A percentile compares a stretch with the other conserved stretches of the same genome.
Conservation (phyloP, 2,113 vertebrate species). For the Sylvietta virens region DNA sequence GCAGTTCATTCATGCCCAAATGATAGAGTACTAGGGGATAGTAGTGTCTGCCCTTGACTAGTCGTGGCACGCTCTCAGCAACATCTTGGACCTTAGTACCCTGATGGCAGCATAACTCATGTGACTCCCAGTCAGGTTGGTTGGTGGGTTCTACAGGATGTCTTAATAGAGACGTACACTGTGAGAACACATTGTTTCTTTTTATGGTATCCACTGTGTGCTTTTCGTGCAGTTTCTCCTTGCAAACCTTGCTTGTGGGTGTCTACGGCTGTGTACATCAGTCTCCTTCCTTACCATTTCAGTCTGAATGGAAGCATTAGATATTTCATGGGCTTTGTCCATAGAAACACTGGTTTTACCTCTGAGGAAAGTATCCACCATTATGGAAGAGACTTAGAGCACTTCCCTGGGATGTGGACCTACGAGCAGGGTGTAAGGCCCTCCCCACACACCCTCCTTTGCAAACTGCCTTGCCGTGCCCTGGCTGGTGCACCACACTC, state of each 20-base stretch:
- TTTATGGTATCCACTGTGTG: background rate
- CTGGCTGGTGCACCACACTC: background rate
- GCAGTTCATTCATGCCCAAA: background rate
- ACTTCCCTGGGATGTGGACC: background rate
- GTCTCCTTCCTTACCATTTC: background rate
- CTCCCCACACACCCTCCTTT: too few species aligned
- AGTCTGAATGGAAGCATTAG: background rate
- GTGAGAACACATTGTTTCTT: background rate
- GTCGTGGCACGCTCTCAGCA: too few species aligned
- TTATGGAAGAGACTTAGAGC: background rate
- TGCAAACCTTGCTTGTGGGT: background rate
- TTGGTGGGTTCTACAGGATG: background rate
- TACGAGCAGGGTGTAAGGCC: background rate
- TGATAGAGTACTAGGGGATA: background rate
- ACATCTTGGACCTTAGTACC: background rate
- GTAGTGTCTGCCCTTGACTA: background rate
- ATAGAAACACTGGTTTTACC: background rate
- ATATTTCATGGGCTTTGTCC: background rate
- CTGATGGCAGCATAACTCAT: background rate
- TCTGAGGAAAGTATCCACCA: background rate
- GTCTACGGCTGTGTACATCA: background rate
- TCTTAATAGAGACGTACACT: background rate
- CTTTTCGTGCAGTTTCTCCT: background rate
- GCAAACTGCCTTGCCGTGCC: background rate
- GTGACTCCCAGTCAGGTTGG: background rate